Base-by-base conservation (phyloP, 2,797 vertebrate genomes). In the Chaunax sp. region DNA sequence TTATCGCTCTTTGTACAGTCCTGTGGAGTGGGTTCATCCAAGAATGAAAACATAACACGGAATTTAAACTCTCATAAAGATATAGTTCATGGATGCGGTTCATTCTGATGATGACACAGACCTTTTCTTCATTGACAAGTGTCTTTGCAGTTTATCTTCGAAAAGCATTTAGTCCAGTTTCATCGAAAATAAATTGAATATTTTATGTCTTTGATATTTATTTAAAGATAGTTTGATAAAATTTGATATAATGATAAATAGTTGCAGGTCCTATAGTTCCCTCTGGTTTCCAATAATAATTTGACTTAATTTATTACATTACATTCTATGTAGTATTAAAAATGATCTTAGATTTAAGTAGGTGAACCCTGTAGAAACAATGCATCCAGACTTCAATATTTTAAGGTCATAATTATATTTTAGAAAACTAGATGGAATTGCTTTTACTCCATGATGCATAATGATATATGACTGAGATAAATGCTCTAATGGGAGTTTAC, bases 61-160 rank as follows among this genome's bases (percentile, higher is more conserved):
- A n/a, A n/a, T n/a, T n/a, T n/a, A n/a, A n/a, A n/a, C n/a, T n/a
- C n/a, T n/a, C n/a, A n/a, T n/a, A n/a, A n/a, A n/a, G n/a, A n/a
- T n/a, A n/a, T n/a, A n/a, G n/a, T n/a, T n/a, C n/a, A n/a, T n/a
- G n/a, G n/a, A n/a, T n/a, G n/a, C n/a, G n/a, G n/a, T n/a, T 53
- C 49, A 69, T 11, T 16, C 26, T 19, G 14, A 69, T 20, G 19
- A 47, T 47, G 44, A n/a, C n/a, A 26, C 44, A 40, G 33, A 30
- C 16, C 19, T 45, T 46, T 26, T 53, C 14, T 22, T 19, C 8
- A 22, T 13, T 37, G 5, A 25, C 15, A 23, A 58, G 16, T 19
- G 44, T 6, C 19, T 57, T 58, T 58, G 37, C 37, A 41, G 5
- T 30, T 9, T 30, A 30, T 30, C 23, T 51, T 28, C 9, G 49